Evolutionary conservation across 2,797 vertebrate genomes (phyloP), one percentile per base, ranked within the genome.

Genomic region (Typhlichthys eigenmanni): DNA sequence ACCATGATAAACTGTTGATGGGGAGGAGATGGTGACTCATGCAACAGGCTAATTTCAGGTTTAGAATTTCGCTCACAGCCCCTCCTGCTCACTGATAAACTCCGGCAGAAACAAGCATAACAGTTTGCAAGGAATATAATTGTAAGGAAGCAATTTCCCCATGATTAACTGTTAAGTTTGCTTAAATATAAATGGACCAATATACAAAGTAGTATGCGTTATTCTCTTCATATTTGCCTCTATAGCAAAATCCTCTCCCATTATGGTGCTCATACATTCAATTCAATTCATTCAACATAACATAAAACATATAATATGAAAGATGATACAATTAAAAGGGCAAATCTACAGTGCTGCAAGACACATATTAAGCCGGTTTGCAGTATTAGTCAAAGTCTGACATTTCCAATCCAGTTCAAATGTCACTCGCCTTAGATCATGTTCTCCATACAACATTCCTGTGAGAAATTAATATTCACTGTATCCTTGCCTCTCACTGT

Each of bases 391-490:
- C 71, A 75, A 57, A 67, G 66, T 29, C 24, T 71, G 55, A 69
- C 61, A 63, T 67, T 69, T 63, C 68, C 17, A 14, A 67, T 55
- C 62, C 24, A 29, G 24, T 29, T 29, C 24, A 29, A 29, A 29
- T 29, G 24, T 81, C 74, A 76, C 64, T 76, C 74, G 75, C 72
- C 78, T 81, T 76, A 58, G 76, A 64, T 76, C 68, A 12, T 43
- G 58, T 75, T 69, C 59, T 74, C 51, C 70, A 72, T 72, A 72
- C 71, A 81, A 85, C 79, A 82, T 60, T 89, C 82, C 64, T 56
- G 62, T 29, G 61, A 72, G 82, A 82, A 87, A 91, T 91, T 90
- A 88, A 82, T 84, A 68, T 51, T 60, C 62, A 71, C 78, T 63
- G 76, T 75, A 78, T 77, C 54, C 78, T 78, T 55, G 68, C 64